Percentiles rank a stretch among this genome's conserved stretches.
Evolutionary conservation across 2,888 invertebrate species (phyloP).

Genomic region (Phengaris alcon): DNA sequence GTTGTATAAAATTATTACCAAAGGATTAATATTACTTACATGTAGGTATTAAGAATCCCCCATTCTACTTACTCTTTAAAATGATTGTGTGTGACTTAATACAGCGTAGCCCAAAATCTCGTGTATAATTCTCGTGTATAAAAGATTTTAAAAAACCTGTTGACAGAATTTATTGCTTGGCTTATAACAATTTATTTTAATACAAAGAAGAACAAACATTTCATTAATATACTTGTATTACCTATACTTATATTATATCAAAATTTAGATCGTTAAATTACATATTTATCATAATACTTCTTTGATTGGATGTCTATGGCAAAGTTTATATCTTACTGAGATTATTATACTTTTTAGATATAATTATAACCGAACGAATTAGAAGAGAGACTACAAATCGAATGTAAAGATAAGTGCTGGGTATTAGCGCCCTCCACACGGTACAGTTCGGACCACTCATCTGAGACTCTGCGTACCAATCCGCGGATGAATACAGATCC

Average conservation of each 20-base stretch:
- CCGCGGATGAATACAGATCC: no score
- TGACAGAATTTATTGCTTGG: neutral
- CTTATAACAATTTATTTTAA: neutral
- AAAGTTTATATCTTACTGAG: no score
- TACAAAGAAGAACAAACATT: neutral
- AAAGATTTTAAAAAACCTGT: neutral
- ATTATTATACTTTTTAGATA: no score
- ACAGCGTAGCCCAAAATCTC: neutral
- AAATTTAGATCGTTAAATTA: neutral
- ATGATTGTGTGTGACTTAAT: neutral
- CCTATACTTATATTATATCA: neutral
- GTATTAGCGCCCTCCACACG: no score
- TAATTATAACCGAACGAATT: no score
- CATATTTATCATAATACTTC: neutral
- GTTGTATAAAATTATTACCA: no score
- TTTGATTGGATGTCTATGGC: neutral
- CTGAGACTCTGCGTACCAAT: no score
- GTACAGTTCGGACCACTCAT: no score
- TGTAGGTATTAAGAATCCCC: neutral
- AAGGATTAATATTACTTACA: neutral
- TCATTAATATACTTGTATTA: neutral
- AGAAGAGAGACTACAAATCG: no score
- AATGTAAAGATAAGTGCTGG: no score
- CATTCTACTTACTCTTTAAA: neutral
- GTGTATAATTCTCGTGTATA: neutral